Base-by-base conservation (phyloP, 2,113 vertebrate species). In the Salvelinus namaycush region DNA sequence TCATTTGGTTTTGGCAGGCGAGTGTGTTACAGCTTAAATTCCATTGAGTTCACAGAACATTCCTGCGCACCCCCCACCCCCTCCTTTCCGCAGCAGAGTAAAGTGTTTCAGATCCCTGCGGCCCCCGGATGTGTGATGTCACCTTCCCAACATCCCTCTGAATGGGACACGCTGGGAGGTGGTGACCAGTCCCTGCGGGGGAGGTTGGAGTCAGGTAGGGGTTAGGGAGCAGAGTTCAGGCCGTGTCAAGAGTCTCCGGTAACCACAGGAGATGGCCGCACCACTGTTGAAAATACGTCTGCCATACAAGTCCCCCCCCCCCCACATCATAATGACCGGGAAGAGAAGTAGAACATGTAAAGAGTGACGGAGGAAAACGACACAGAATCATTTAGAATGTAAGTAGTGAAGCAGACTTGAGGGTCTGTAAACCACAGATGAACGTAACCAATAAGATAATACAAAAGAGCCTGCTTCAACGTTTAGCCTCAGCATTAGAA, bases 261-360 rank as follows among this genome's bases (percentile, higher is more conserved):
- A 74, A 69, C 54, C 70, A 76, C 70, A 70, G 59, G 44, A 72
- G 39, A 73, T 34, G 57, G 67, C 51, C 68, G 54, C 68, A 51
- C 8, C 67, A 9, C 26, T 18, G 39, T 64, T 76, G 67, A 44
- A 66, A 70, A 54, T 57, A 76, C 67, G 77, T 79, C 77, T 75
- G 83, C 78, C 68, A 59, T 74, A 81, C 39, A 69, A 78, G 73
- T 54, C 51, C 67, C 39, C 39, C 39, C 1, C 7, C 31, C 2
- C 24, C 29, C 29, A 29, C 4, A 29, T 13, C 51, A 54, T 18
- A 54, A 54, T 54, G 16, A 1, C 51, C 18, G 14, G 16, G 4
- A 14, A 54, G 51, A 54, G n/a, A 64, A 29, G 16, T 14, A 18
- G 16, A 14, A 57, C 29, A 26, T 27, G 12, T 14, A 5, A 5